phyloP scores from a whole-genome alignment of 1,140 invertebrate genomes.

The Bombus picipes region DNA sequence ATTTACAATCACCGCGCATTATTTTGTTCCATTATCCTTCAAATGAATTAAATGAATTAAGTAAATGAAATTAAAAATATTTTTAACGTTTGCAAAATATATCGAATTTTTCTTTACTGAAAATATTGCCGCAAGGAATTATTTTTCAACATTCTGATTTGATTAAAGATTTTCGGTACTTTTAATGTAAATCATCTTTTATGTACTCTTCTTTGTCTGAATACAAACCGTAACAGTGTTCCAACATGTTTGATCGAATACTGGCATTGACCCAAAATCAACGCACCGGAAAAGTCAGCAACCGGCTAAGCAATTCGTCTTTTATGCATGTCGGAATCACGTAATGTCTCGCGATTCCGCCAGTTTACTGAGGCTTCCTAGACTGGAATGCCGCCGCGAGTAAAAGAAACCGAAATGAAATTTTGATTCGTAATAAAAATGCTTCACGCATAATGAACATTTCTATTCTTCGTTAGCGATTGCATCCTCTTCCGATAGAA shows the following conservation, averaged over 20 bases:
- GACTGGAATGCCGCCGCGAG: conserved; percentile 66
- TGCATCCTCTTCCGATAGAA: background rate
- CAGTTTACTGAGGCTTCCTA: conserved; percentile 66
- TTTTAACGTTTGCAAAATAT: too few relatives aligned
- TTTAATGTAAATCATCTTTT: background rate
- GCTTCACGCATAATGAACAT: background rate
- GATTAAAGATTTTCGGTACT: background rate
- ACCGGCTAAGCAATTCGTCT: conserved; percentile 79
- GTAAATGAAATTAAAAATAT: too few relatives aligned
- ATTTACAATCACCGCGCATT: background rate
- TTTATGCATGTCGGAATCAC: conserved; percentile 76
- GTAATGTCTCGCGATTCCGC: conserved; percentile 74
- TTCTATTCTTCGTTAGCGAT: background rate
- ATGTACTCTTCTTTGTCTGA: background rate
- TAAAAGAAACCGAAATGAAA: conserved; percentile 63
- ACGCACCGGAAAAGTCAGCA: conserved; percentile 76
- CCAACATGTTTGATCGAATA: conserved; percentile 51
- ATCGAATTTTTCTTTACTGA: too few relatives aligned
- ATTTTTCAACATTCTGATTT: background rate
- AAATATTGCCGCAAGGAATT: too few relatives aligned
- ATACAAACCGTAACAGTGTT: background rate
- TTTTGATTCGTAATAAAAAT: conserved; percentile 21
- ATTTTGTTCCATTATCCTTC: background rate
- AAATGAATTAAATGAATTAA: background rate
- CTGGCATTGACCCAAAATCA: conserved; percentile 77